Conservation (phyloP, 2,888 invertebrate genomes). For the Chromoteleia sp. region DNA sequence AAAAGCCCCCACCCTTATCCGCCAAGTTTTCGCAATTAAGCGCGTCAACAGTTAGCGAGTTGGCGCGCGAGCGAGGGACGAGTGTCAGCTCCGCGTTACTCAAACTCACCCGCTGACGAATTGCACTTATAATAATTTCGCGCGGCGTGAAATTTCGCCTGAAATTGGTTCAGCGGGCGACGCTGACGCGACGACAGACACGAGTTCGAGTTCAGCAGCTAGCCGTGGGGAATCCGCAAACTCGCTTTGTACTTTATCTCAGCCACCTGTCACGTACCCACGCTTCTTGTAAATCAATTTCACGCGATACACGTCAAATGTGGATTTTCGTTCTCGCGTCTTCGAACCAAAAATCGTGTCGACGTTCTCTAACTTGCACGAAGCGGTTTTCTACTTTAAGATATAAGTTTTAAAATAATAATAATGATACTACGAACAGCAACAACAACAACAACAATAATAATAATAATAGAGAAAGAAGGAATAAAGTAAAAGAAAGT, state of each 20-base stretch:
- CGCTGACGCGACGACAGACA: slow-evolving; percentile 19
- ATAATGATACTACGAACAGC: too few relatives aligned
- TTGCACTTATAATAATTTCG: slow-evolving; percentile 43
- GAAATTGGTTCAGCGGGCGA: slow-evolving; percentile 32
- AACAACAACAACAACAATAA: too few relatives aligned
- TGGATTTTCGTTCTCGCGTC: not conserved
- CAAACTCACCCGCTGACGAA: slow-evolving; percentile 36
- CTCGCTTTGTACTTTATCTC: slow-evolving; percentile 63
- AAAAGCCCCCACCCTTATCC: slow-evolving; percentile 4
- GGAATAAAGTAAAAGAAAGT: too few relatives aligned
- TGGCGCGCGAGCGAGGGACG: slow-evolving; percentile 19
- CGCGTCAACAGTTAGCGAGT: slow-evolving; percentile 41
- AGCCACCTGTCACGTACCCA: slow-evolving; percentile 61
- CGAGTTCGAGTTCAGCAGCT: slow-evolving; percentile 24
- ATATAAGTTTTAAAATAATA: too few relatives aligned
- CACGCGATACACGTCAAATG: slow-evolving; percentile 43
- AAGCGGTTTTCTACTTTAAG: too few relatives aligned
- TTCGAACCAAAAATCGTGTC: not conserved
- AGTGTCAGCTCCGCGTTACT: slow-evolving; percentile 29
- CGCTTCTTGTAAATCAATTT: slow-evolving; percentile 65
- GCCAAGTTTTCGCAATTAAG: slow-evolving; percentile 46
- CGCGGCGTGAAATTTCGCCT: slow-evolving; percentile 12
- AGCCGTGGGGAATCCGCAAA: slow-evolving; percentile 45
- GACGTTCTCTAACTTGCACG: too few relatives aligned
- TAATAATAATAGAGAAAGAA: too few relatives aligned